Percentiles rank a stretch among this genome's conserved stretches.
Evolutionary conservation across 2,888 invertebrate species (phyloP).

Genomic region (Heliconius ethilla): DNA sequence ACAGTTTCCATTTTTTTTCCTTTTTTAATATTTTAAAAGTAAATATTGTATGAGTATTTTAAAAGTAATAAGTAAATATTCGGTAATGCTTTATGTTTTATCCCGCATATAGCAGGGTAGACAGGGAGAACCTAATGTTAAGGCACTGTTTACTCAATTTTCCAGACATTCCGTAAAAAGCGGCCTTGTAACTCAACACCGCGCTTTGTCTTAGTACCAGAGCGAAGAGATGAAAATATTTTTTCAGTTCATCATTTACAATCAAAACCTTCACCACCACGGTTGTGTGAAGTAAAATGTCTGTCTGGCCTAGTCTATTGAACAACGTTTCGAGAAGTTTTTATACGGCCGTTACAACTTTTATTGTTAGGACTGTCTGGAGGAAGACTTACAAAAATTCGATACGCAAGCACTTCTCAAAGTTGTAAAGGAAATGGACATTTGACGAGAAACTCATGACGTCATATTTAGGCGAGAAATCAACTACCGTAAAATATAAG

Average conservation of each 20-base stretch:
- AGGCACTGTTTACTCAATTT: no score
- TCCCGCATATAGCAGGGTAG: no score
- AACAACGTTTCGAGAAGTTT: not conserved
- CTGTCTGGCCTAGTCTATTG: not conserved
- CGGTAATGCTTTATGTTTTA: not conserved
- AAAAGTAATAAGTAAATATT: no score
- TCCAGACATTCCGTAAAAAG: no score
- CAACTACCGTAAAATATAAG: not conserved
- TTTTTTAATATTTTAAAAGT: not conserved
- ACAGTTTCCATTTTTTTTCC: not conserved
- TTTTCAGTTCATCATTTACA: not conserved
- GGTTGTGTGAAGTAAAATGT: not conserved
- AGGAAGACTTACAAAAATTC: not conserved
- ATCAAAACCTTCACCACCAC: not conserved
- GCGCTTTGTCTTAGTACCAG: no score
- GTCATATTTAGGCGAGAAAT: not conserved
- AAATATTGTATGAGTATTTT: no score
- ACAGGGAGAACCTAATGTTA: no score
- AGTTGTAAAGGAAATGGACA: not conserved
- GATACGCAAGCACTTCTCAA: not conserved
- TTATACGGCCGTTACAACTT: conserved; percentile 12
- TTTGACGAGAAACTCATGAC: not conserved
- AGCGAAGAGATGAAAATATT: not conserved
- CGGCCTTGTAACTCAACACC: no score
- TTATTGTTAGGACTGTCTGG: conserved; percentile 4